phyloP scores from a whole-genome alignment of 2,888 invertebrate genomes.

The Helleia helle region DNA sequence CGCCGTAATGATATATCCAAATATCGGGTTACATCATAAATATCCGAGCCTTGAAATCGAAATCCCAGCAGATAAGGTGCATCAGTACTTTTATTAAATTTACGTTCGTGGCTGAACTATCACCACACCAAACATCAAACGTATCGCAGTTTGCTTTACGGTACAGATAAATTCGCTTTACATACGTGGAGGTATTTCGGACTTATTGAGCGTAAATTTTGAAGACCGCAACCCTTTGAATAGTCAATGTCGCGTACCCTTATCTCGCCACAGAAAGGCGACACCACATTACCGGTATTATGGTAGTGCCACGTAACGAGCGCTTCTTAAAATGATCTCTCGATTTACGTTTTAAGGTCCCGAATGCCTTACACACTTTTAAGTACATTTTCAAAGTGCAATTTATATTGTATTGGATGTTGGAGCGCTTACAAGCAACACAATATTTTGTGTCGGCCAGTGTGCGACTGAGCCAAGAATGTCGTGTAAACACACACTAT shows the following conservation, averaged over 20 bases:
- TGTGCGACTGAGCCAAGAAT: constrained; percentile 45
- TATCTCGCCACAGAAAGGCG: constrained; percentile 72
- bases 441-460: constrained; percentile 63
- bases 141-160: constrained; percentile 11
- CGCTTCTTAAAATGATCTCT: constrained; percentile 38
- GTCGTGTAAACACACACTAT: constrained; percentile 29
- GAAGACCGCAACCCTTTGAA: constrained; percentile 73
- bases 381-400: constrained; percentile 69
- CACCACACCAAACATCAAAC: constrained; percentile 3
- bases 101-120: background rate
- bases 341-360: constrained; percentile 42
- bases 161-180: constrained; percentile 20
- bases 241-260: constrained; percentile 74
- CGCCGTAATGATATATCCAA: too few relatives aligned
- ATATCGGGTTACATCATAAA: too few relatives aligned
- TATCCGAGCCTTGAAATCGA: background rate
- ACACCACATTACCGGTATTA: constrained; percentile 73
- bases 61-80: background rate
- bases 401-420: constrained; percentile 73
- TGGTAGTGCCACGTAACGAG: constrained; percentile 35
- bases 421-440: constrained; percentile 57
- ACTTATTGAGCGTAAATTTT: constrained; percentile 73
- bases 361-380: constrained; percentile 46
- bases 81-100: background rate
- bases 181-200: constrained; percentile 53